Conservation (phyloP, 2,888 invertebrate species). For the Buathra laborator region DNA sequence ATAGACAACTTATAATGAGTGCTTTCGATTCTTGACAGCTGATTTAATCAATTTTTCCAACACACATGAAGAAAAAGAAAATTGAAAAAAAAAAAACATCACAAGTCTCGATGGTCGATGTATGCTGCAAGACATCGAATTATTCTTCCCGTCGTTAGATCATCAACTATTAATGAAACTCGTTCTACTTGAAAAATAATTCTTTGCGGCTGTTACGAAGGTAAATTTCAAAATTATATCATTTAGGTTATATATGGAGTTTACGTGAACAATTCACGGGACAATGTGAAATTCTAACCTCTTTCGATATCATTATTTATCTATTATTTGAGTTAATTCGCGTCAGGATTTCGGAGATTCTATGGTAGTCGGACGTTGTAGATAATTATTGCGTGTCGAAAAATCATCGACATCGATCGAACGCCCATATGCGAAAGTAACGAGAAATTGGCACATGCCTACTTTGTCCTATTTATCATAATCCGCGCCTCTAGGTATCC, state of each 20-base stretch:
- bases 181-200: not conserved
- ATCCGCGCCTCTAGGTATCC: no score
- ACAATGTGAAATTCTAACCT: constrained; percentile 1
- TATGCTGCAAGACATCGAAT: not conserved
- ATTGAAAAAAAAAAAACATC: not conserved
- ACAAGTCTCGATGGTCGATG: constrained; percentile 8
- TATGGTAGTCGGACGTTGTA: no score
- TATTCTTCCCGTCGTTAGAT: not conserved
- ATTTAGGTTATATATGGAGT: not conserved
- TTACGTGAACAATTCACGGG: not conserved
- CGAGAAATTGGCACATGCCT: no score
- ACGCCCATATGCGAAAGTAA: no score
- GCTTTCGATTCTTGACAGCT: constrained; percentile 8
- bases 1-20: not conserved
- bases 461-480: no score
- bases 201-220: not conserved
- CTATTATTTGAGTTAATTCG: not conserved
- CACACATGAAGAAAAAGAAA: no score
- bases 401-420: no score
- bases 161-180: not conserved
- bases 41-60: not conserved
- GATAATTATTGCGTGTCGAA: no score
- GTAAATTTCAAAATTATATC: not conserved
- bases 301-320: not conserved
- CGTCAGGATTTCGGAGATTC: not conserved